These are phyloP conservation scores for Pholis gunnellus DNA, from an alignment of 2,113 vertebrate species.

Conservation along the genomic window DNA sequence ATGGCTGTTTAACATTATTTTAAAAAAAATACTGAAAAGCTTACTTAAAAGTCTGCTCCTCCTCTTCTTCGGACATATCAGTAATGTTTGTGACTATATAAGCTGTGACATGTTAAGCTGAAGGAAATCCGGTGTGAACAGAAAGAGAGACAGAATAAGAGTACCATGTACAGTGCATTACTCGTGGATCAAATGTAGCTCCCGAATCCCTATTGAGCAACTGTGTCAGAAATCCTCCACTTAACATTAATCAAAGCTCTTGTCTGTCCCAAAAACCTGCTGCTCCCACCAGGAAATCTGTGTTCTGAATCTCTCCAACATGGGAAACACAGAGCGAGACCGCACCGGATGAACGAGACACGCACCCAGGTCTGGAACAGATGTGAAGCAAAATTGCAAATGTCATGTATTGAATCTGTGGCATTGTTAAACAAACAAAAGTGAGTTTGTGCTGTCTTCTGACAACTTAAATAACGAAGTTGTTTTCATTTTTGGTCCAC, in stretches of 20 bases:
- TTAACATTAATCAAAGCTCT: constrained; percentile 74
- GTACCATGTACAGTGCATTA: constrained; percentile 50
- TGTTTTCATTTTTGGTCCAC: neutral
- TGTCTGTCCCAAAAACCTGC: constrained; percentile 66
- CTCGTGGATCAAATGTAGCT: constrained; percentile 47
- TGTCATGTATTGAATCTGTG: neutral
- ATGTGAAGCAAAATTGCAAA: constrained; percentile 19
- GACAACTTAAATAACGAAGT: neutral
- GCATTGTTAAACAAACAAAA: constrained; percentile 6
- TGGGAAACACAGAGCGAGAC: constrained; percentile 39
- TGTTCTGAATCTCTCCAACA: constrained; percentile 33
- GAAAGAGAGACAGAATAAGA: constrained; percentile 23
- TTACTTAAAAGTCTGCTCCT: constrained; percentile 10
- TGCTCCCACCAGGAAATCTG: constrained; percentile 56
- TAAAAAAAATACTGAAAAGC: constrained; percentile 27
- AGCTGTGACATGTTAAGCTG: neutral
- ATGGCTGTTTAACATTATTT: constrained; percentile 36
- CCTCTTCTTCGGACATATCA: constrained; percentile 1
- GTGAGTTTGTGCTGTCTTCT: neutral
- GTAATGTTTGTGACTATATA: neutral
- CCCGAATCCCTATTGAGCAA: constrained; percentile 51
- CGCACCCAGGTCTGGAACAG: constrained; percentile 10
- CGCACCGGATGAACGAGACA: neutral
- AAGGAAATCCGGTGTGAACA: constrained; percentile 6
- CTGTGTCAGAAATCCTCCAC: constrained; percentile 60